These are phyloP conservation scores for Conger conger DNA, from an alignment of 2,113 vertebrate species.

Conservation along the genomic window DNA sequence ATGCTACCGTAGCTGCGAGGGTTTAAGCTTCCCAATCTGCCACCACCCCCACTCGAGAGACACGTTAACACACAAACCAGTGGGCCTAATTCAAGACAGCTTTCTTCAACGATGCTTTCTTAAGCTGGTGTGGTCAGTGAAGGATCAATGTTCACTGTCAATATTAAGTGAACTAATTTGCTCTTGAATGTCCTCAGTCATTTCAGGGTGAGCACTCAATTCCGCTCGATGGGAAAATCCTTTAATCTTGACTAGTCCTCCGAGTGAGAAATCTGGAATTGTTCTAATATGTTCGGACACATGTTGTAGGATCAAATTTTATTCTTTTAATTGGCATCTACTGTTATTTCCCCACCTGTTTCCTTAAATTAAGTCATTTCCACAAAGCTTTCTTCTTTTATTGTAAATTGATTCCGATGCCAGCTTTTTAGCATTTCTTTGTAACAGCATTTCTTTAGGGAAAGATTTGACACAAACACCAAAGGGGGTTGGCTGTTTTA, in stretches of 20 bases:
- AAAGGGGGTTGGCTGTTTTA: not conserved
- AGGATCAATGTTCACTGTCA: slow-evolving; percentile 90
- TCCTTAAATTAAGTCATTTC: slow-evolving; percentile 1
- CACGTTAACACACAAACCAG: slow-evolving; percentile 27
- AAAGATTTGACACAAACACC: not conserved
- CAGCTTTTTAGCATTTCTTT: not conserved
- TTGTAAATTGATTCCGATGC: not conserved
- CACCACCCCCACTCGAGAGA: slow-evolving; percentile 3
- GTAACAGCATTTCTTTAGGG: not conserved
- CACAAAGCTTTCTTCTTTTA: slow-evolving; percentile 20
- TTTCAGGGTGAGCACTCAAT: slow-evolving; percentile 87
- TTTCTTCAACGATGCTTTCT: slow-evolving; percentile 80
- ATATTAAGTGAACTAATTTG: slow-evolving; percentile 96
- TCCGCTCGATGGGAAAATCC: slow-evolving; percentile 97
- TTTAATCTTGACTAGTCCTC: slow-evolving; percentile 94
- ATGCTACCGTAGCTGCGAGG: not conserved
- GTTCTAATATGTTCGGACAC: slow-evolving; percentile 93
- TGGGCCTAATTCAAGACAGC: slow-evolving; percentile 52
- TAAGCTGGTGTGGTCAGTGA: slow-evolving; percentile 75
- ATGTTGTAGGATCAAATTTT: slow-evolving; percentile 90
- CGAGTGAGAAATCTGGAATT: slow-evolving; percentile 89
- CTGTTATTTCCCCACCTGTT: slow-evolving; percentile 43
- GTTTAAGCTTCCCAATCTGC: slow-evolving; percentile 27
- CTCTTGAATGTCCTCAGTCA: slow-evolving; percentile 90
- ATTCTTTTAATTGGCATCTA: slow-evolving; percentile 98